These are phyloP conservation scores for Nomada ferruginata DNA, from an alignment of 2,888 invertebrate species.

Conservation along the genomic window DNA sequence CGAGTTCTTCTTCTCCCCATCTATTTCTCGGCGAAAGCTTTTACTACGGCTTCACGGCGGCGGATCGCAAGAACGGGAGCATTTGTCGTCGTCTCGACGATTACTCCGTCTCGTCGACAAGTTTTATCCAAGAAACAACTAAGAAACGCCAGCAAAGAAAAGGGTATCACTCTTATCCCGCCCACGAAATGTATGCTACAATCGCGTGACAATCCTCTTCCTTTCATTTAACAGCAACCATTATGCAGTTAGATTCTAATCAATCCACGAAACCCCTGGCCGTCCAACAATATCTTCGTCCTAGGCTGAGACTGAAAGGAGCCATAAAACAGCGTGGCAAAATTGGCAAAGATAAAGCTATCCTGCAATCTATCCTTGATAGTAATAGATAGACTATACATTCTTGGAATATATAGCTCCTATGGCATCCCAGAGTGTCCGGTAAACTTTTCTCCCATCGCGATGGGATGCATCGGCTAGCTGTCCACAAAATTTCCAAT, in stretches of 20 bases:
- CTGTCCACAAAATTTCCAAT: not conserved
- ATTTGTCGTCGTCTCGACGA: slow-evolving; percentile 11
- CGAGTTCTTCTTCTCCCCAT: not conserved
- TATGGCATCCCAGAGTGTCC: not conserved
- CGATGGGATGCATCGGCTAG: no score
- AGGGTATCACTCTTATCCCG: not conserved
- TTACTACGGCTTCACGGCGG: not conserved
- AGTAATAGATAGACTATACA: not conserved
- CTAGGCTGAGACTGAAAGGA: not conserved
- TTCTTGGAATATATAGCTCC: not conserved
- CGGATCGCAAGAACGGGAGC: not conserved
- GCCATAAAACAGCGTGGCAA: not conserved
- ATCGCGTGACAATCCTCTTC: slow-evolving; percentile 33
- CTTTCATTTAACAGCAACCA: slow-evolving; percentile 32
- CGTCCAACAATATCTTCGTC: not conserved
- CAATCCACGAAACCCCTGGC: slow-evolving; percentile 28
- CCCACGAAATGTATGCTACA: slow-evolving; percentile 5
- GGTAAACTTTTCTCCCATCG: no score
- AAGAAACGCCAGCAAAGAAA: not conserved
- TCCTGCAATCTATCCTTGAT: not conserved
- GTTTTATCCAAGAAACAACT: slow-evolving; percentile 25
- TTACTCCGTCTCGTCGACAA: slow-evolving; percentile 6
- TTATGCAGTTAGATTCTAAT: slow-evolving; percentile 68
- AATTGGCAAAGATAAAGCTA: not conserved
- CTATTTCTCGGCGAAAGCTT: not conserved